Evolutionary conservation across 1,140 invertebrate genomes (phyloP), one percentile per base, ranked within the genome.

Genomic region (Phymorhynchus buccinoides): DNA sequence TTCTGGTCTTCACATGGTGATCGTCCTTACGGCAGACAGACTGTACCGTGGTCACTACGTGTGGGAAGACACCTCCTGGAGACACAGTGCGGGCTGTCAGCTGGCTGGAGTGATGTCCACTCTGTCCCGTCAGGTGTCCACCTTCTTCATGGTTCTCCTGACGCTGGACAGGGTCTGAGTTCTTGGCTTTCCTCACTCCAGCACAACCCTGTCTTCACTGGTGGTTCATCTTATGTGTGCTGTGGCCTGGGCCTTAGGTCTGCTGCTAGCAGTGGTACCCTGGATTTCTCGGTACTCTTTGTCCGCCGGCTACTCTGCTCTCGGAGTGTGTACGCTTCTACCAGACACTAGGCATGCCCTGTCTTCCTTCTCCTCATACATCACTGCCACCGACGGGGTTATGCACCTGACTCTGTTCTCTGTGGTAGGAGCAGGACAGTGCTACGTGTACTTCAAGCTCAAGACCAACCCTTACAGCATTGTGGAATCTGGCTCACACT

Each of bases 1-100:
- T 16, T 91, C 90, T 90, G 91, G 91, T 9, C 62, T 92, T 1
- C 91, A 92, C 66, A 42, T 92, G 62, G 84, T 88, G 16, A 89
- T 91, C 16, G 91, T 92, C 30, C 90, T 88, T 32, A 73, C 79
- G 1, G 89, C 90, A 2, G 90, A 92, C 80, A 78, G 85, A 18
- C 27, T 81, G 35, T 92, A 88, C 80, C 84, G 88, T 9, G 90
- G 89, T 35, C 75, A 41, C 1, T 92, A 92, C 77, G 82, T 88
- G 16, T 84, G 78, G 41, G 75, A 89, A 66, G 89, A 88, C 30
- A 78, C 66, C 1, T n/a, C 75, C 18, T 92, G 90, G 91, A n/a
- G n/a, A n/a, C n/a, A n/a, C n/a, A n/a, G n/a, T n/a, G n/a, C n/a
- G n/a, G n/a, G n/a, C n/a, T n/a, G n/a, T n/a, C n/a, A n/a, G n/a